A percentile compares a stretch with the other conserved stretches of the same genome.
These are phyloP conservation scores for Engraulis encrasicolus DNA, from an alignment of 2,113 vertebrate genomes.

Conservation along the genomic window DNA sequence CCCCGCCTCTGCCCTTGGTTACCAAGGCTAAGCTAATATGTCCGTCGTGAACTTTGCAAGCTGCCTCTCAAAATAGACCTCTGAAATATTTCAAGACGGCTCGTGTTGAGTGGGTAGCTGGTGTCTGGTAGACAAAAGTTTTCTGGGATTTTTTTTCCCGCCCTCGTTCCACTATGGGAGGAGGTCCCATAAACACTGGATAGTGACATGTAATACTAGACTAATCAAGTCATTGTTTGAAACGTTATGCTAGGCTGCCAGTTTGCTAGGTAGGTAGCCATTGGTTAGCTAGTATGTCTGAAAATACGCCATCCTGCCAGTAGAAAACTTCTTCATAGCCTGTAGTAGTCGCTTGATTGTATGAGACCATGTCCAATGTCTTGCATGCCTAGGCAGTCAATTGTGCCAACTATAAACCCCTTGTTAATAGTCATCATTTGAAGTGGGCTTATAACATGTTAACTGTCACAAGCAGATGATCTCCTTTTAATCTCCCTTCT, in stretches of 20 bases:
- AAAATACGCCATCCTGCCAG: slow-evolving; percentile 30
- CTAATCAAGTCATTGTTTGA: slow-evolving; percentile 9
- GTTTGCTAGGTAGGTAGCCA: too few relatives aligned
- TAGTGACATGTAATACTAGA: slow-evolving; percentile 20
- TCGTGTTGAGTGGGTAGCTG: slow-evolving; percentile 34
- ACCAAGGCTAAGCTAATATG: slow-evolving; percentile 68
- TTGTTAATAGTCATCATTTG: not conserved
- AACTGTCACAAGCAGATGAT: not conserved
- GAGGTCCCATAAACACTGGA: slow-evolving; percentile 37
- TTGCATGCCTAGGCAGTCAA: not conserved
- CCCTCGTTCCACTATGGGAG: too few relatives aligned
- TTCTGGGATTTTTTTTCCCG: not conserved
- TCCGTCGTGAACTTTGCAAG: slow-evolving; percentile 56
- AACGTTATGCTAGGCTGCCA: slow-evolving; percentile 24
- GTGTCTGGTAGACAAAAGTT: not conserved
- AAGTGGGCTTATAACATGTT: not conserved
- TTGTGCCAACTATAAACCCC: not conserved
- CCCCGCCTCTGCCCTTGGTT: slow-evolving; percentile 38
- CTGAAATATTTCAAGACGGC: slow-evolving; percentile 72
- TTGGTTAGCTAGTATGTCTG: slow-evolving; percentile 29
- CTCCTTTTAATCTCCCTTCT: not conserved
- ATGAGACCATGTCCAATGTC: not conserved
- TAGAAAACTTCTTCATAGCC: not conserved
- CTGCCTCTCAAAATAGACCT: slow-evolving; percentile 57
- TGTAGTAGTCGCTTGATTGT: not conserved